Evolutionary conservation across 2,113 vertebrate species (phyloP).

Genomic region (Vanacampus margaritifer): DNA sequence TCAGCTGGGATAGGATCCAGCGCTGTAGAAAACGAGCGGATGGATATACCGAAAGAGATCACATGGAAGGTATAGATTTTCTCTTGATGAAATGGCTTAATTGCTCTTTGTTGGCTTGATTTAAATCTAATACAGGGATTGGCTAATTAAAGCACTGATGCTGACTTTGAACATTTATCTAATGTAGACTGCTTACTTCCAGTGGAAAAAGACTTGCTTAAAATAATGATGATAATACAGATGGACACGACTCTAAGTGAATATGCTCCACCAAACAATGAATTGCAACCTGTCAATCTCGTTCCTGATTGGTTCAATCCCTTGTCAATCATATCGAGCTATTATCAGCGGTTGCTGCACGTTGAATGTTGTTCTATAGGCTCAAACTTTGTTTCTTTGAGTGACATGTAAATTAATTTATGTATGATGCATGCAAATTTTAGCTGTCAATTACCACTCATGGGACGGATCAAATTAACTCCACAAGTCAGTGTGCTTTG

Average conservation of each 20-base stretch:
- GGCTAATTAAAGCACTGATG: constrained; percentile 3
- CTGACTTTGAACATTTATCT: not conserved
- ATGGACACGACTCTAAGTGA: not conserved
- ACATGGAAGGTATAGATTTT: not conserved
- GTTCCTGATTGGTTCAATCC: not conserved
- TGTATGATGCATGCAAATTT: no score
- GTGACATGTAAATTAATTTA: no score
- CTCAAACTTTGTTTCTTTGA: no score
- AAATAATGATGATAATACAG: not conserved
- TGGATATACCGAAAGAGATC: not conserved
- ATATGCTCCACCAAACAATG: not conserved
- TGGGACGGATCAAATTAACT: no score
- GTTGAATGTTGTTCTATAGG: no score
- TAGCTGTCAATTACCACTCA: no score
- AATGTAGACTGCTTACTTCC: not conserved
- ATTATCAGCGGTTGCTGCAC: no score
- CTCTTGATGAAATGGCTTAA: constrained; percentile 4
- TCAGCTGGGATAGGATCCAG: not conserved
- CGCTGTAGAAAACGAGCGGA: not conserved
- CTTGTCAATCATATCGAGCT: not conserved
- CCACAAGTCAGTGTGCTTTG: not conserved
- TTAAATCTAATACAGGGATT: not conserved
- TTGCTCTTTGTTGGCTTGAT: not conserved
- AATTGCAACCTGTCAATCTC: not conserved
- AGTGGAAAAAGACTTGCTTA: not conserved